Percentiles rank a stretch among this genome's conserved stretches.
Evolutionary conservation across 1,140 invertebrate species (phyloP).

Genomic region (Cyclina sinensis): DNA sequence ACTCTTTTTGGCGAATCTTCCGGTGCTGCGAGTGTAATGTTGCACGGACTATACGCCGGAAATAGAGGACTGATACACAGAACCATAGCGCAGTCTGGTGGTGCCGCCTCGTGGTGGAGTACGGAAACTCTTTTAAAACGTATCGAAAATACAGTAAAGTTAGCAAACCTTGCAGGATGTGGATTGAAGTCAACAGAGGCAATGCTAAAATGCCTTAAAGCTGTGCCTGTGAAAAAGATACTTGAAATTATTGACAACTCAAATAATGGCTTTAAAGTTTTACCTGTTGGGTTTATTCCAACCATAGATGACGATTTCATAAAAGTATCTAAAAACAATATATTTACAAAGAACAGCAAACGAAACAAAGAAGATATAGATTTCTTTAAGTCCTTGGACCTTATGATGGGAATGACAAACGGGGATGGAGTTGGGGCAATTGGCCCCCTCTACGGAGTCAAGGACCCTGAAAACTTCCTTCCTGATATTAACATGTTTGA

Average conservation of each 20-base stretch:
- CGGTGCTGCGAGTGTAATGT: constrained; percentile 68
- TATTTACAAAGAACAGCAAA: not conserved
- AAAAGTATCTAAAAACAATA: not conserved
- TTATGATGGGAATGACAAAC: constrained; percentile 53
- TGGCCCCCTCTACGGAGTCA: not conserved
- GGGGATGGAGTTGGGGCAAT: constrained; percentile 26
- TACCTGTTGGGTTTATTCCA: not conserved
- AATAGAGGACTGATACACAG: constrained; percentile 69
- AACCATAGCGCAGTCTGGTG: constrained; percentile 69
- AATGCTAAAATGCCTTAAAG: not conserved
- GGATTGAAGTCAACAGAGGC: not conserved
- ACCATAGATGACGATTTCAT: constrained; percentile 49
- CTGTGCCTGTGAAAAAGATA: not conserved
- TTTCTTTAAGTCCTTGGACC: constrained; percentile 51
- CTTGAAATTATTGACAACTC: not conserved
- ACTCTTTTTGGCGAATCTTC: constrained; percentile 91
- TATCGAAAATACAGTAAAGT: not conserved
- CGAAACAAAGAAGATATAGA: not conserved
- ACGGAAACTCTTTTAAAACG: no score
- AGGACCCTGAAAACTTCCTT: not conserved
- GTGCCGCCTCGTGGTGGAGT: not conserved
- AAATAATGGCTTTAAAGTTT: not conserved
- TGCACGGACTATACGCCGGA: constrained; percentile 62
- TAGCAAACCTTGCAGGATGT: not conserved
- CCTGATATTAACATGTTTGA: not conserved